Evolutionary conservation across 2,797 vertebrate genomes (phyloP), one percentile per base, ranked within the genome.

Genomic region (Eremophila alpestris): DNA sequence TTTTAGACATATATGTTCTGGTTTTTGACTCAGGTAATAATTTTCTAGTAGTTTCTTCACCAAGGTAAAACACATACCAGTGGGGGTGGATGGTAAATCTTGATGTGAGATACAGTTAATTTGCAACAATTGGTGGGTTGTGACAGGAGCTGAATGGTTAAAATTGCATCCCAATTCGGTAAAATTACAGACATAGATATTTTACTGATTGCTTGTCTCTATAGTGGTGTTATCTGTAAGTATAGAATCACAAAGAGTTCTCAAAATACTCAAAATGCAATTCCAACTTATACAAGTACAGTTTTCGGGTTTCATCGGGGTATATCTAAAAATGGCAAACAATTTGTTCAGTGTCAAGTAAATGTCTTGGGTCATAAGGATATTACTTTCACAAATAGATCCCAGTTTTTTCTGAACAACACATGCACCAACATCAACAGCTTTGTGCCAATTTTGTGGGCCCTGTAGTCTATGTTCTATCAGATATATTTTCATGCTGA

Each of bases 21-120:
- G 0, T 9, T 51, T 27, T 63, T 56, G 19, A 45, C n/a, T 38
- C 41, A 49, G 16, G 32, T 69, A 16, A 30, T 69, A 0, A 1
- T 76, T 60, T 69, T 60, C 24, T 46, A 40, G 23, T 60, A 36
- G 11, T 63, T 49, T 63, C 32, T 69, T 69, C 19, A 89, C 7
- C 49, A 56, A 56, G 24, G 4, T 38, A 38, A 49, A 19, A 76
- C n/a, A 62, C 32, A 18, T n/a, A 22, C 34, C 55, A 62, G 8
- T 75, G 23, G 24, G 13, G 4, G 24, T n/a, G n/a, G 14, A 16
- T n/a, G 36, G 63, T 29, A 48, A 75, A 49, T 51, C n/a, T 80
- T 65, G 16, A 65, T 58, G 18, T 14, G 59, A 65, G 13, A n/a
- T 65, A 11, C 16, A 45, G 38, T 59, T 65, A 49, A 46, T 48